phyloP scores from a whole-genome alignment of 2,113 vertebrate genomes.

The Gambusia holbrooki region DNA sequence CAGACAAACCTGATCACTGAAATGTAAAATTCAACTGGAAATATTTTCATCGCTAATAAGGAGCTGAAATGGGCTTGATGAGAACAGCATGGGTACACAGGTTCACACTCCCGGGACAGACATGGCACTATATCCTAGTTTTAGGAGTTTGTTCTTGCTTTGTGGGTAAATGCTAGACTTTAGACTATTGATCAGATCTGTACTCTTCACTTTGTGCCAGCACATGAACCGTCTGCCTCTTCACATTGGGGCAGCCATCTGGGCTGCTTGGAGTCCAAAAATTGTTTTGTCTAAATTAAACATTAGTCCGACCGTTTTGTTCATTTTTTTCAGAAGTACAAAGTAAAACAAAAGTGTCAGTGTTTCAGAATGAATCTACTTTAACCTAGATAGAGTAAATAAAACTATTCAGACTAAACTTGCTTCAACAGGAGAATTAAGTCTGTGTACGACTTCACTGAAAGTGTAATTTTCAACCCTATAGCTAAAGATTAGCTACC shows the following conservation, averaged over 20 bases:
- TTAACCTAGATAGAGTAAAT: not conserved
- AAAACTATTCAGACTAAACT: not conserved
- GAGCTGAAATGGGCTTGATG: not conserved
- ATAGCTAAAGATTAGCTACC: no score
- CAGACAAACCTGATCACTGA: not conserved
- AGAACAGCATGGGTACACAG: slow-evolving; percentile 2
- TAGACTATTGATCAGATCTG: slow-evolving; percentile 80
- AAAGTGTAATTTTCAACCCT: not conserved
- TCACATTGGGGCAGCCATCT: slow-evolving; percentile 11
- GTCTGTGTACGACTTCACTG: no score
- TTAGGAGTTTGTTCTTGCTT: slow-evolving; percentile 72
- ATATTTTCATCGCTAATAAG: not conserved
- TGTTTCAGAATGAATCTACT: not conserved
- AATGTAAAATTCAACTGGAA: not conserved
- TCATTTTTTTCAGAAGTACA: not conserved
- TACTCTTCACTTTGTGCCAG: slow-evolving; percentile 56
- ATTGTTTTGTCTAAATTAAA: not conserved
- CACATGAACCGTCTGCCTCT: slow-evolving; percentile 33
- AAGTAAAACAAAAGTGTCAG: not conserved
- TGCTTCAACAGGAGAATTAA: not conserved
- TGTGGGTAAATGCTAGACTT: slow-evolving; percentile 75
- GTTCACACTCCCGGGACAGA: slow-evolving; percentile 19
- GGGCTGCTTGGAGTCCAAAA: not conserved
- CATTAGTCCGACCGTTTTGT: not conserved
- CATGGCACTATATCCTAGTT: slow-evolving; percentile 54